Evolutionary conservation across 2,113 vertebrate species (phyloP).

Genomic region (Uria aalge): DNA sequence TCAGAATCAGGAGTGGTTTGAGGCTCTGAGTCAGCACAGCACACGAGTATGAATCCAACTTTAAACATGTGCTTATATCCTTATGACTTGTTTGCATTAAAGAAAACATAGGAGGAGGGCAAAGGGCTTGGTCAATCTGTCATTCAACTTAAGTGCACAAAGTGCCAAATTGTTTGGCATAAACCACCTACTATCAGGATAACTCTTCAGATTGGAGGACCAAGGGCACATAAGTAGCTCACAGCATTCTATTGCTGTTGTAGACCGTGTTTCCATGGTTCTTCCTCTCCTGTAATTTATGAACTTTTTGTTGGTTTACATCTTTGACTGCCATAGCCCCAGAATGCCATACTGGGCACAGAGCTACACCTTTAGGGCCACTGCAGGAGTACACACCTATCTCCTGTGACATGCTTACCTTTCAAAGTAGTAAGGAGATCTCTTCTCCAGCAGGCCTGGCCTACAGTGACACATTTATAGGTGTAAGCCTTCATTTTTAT

Average conservation of each 20-base stretch:
- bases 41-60: background rate
- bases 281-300: background rate
- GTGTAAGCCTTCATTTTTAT: background rate
- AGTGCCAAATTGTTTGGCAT: background rate
- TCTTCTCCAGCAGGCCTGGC: background rate
- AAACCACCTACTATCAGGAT: background rate
- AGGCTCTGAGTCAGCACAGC: background rate
- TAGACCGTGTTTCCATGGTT: background rate
- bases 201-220: background rate
- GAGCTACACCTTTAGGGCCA: background rate
- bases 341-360: background rate
- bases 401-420: background rate
- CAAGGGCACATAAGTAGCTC: background rate
- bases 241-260: background rate
- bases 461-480: background rate
- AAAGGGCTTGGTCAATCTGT: background rate
- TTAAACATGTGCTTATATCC: background rate
- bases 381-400: background rate
- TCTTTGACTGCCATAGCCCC: background rate
- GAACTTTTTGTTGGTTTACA: background rate
- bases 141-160: background rate
- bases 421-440: background rate
- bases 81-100: background rate
- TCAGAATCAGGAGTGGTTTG: background rate
- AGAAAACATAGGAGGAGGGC: background rate